Base-by-base conservation (phyloP, 2,797 vertebrate genomes). In the Helicolenus hilgendorfi region DNA sequence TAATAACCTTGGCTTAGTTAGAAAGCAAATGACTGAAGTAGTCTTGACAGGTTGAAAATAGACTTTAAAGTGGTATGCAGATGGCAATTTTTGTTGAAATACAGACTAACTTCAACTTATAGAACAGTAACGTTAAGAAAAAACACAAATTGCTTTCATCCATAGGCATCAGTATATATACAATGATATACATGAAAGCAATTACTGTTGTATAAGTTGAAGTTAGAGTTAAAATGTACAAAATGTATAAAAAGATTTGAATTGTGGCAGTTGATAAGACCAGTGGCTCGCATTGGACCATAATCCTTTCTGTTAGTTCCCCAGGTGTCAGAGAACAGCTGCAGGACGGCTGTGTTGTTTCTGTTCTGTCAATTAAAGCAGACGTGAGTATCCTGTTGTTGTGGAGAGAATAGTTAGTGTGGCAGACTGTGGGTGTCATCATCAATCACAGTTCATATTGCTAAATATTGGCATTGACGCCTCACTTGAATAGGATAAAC, bases 401-500 rank as follows among this genome's bases (percentile, higher is more conserved):
- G 60, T 73, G 56, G 41, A 56, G 79, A 69, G 69, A 3, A 72
- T 26, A 36, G 75, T 79, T 73, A 69, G 59, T 36, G 65, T 74
- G 72, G 76, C 85, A 89, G 86, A 81, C 74, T 89, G 81, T 45
- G 67, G 72, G 76, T 87, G 83, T 92, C 91, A 70, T 27, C 75
- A 83, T 88, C 91, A 80, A 84, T 94, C 89, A 85, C 59, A 27
- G 58, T 81, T 89, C 59, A 84, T 85, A 69, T 74, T 45, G 83
- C 77, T 85, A 77, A 90, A 84, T 81, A 87, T 69, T 89, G 84
- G 78, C 85, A 77, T 55, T 82, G 81, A 81, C 18, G 14, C 63
- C 60, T 78, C 67, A 15, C 72, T 77, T 63, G 62, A 91, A 86
- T 7, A 15, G 67, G 81, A 92, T 81, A 79, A 91, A 94, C 24